These are phyloP conservation scores for Melanostoma scalare DNA, from an alignment of 2,888 invertebrate species.

Conservation along the genomic window DNA sequence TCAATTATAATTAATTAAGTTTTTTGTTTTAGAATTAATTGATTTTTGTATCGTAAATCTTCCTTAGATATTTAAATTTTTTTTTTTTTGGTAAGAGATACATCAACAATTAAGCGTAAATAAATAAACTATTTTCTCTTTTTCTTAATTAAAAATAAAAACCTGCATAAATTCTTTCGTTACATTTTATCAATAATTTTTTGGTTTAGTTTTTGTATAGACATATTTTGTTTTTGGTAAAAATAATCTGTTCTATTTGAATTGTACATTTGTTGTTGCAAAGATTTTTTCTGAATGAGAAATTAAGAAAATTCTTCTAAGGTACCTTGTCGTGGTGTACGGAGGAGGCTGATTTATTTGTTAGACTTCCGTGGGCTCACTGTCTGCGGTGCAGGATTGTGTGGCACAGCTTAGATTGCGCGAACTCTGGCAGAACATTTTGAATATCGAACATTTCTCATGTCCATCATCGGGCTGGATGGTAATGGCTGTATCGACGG, in stretches of 20 bases:
- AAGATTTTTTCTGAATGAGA: conserved; percentile 2
- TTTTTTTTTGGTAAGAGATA: conserved; percentile 52
- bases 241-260: conserved; percentile 43
- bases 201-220: conserved; percentile 66
- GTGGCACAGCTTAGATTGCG: conserved; percentile 78
- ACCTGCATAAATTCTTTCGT: conserved; percentile 66
- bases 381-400: conserved; percentile 78
- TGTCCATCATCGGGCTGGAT: conserved; percentile 64
- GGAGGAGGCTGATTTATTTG: not conserved
- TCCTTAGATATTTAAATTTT: conserved; percentile 5
- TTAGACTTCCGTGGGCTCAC: conserved; percentile 80
- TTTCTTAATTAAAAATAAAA: conserved; percentile 1
- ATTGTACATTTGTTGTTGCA: conserved; percentile 29
- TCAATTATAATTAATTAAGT: conserved; percentile 21
- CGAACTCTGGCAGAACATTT: conserved; percentile 81
- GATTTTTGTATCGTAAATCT: conserved; percentile 55
- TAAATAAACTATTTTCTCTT: conserved; percentile 27
- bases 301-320: conserved; percentile 20
- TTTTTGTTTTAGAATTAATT: conserved; percentile 36
- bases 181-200: conserved; percentile 42
- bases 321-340: conserved; percentile 34
- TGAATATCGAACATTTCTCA: conserved; percentile 77
- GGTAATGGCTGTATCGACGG: conserved; percentile 66
- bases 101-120: conserved; percentile 53
- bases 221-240: conserved; percentile 48